Evolutionary conservation across 2,797 vertebrate genomes (phyloP).

Genomic region (Chelmon rostratus): DNA sequence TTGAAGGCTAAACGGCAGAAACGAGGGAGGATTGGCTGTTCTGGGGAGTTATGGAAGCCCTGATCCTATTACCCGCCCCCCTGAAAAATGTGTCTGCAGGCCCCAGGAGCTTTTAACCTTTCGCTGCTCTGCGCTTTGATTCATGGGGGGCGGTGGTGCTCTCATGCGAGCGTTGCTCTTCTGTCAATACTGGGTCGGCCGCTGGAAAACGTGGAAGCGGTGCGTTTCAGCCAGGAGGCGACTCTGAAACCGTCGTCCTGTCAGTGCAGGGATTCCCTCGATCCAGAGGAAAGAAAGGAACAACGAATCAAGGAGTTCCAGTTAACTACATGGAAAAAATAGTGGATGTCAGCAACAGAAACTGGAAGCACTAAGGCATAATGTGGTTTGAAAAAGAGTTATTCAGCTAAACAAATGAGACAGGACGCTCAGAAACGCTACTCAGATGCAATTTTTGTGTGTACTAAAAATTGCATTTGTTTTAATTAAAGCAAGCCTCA

Average conservation of each 20-base stretch:
- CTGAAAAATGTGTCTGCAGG: slow-evolving; percentile 86
- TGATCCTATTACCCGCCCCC: slow-evolving; percentile 87
- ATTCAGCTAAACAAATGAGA: slow-evolving; percentile 10
- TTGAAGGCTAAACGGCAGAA: slow-evolving; percentile 85
- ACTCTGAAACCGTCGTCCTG: slow-evolving; percentile 23
- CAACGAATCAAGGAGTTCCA: slow-evolving; percentile 10
- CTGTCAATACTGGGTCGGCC: slow-evolving; percentile 55
- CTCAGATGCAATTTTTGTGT: no score
- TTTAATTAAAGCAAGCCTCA: slow-evolving; percentile 18
- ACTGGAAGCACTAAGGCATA: slow-evolving; percentile 1
- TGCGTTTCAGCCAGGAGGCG: slow-evolving; percentile 49
- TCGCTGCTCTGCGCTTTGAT: slow-evolving; percentile 81
- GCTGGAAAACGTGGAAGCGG: slow-evolving; percentile 63
- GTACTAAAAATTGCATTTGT: slow-evolving; percentile 1
- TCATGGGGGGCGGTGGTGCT: slow-evolving; percentile 69
- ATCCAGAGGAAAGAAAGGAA: background rate
- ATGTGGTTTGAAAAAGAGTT: slow-evolving; percentile 19
- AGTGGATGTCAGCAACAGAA: slow-evolving; percentile 25
- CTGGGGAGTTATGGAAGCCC: slow-evolving; percentile 85
- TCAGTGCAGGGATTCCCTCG: slow-evolving; percentile 52
- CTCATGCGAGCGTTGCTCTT: slow-evolving; percentile 68
- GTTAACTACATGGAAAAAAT: background rate
- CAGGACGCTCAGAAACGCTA: background rate
- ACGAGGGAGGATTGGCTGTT: slow-evolving; percentile 85
- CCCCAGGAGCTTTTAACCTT: slow-evolving; percentile 87